Evolutionary conservation across 2,888 invertebrate species (phyloP).

Genomic region (Micoletzkya japonica): DNA sequence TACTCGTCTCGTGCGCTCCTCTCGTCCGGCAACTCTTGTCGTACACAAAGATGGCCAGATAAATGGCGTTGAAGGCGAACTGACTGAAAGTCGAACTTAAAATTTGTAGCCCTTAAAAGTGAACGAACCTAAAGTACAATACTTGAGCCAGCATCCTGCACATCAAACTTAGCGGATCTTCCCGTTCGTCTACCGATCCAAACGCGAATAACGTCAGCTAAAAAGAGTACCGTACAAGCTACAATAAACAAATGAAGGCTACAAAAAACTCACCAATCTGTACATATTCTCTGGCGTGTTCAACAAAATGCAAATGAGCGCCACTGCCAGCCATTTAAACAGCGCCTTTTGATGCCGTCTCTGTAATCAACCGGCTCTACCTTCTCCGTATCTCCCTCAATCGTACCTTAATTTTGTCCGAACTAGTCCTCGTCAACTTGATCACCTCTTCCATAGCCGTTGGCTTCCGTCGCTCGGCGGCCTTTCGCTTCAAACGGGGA

Average conservation of each 20-base stretch:
- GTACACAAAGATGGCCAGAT: slow-evolving; percentile 37
- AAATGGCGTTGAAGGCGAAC: slow-evolving; percentile 41
- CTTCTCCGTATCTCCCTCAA: not conserved
- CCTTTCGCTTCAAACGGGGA: slow-evolving; percentile 20
- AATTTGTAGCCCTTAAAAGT: not conserved
- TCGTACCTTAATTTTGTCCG: slow-evolving; percentile 31
- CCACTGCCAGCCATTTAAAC: slow-evolving; percentile 36
- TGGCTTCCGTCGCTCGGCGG: slow-evolving; percentile 20
- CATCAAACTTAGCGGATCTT: slow-evolving; percentile 1
- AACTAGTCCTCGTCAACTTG: slow-evolving; percentile 33
- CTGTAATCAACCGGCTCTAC: slow-evolving; percentile 24
- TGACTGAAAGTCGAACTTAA: slow-evolving; percentile 28
- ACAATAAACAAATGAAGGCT: not conserved
- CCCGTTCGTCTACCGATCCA: too few relatives aligned
- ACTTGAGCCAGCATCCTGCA: slow-evolving; percentile 34
- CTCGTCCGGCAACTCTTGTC: slow-evolving; percentile 33
- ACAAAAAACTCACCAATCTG: slow-evolving; percentile 26
- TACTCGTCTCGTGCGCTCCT: slow-evolving; percentile 9
- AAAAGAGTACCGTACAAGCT: too few relatives aligned
- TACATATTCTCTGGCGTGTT: slow-evolving; percentile 38
- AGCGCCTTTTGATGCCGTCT: slow-evolving; percentile 34
- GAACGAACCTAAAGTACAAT: slow-evolving; percentile 34
- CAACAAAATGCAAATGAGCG: slow-evolving; percentile 34
- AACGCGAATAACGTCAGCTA: too few relatives aligned
- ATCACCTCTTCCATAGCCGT: slow-evolving; percentile 36